Evolutionary conservation across 2,888 invertebrate species (phyloP), one percentile per base, ranked within the genome.

Genomic region (Lycophotia porphyrea): DNA sequence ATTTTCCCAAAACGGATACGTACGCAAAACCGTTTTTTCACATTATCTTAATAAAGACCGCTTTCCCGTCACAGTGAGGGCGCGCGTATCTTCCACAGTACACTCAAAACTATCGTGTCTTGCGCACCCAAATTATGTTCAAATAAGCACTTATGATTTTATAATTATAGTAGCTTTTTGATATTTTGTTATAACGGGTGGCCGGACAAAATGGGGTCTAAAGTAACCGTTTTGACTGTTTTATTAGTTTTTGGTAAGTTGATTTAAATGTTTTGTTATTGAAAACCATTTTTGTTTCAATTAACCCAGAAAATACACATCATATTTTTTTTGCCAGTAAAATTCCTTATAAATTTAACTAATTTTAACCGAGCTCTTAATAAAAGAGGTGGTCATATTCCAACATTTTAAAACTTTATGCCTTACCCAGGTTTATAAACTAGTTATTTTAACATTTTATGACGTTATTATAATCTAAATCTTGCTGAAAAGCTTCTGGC

Each of bases 201-300:
- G 21, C 49, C 13, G n/a, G 21, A 27, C 66, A 86, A 80, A 82
- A 90, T 91, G 88, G 86, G 71, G 77, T 76, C 15, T 49, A 86
- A 85, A 86, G 78, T 84, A 63, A 36, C 11, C 18, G 36, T 86
- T 63, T 55, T 84, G 36, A 72, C 70, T 78, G 67, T 87, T 8
- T 81, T 55, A 64, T 42, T 82, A 63, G 55, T 81, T 24, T 81
- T 89, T 65, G 91, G 90, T 91, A 76, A 90, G 90, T 83, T 71
- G 42, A 67, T 36, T 15, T 27, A 34, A 27, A n/a, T 39, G 24
- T 18, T 7, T 1, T 52, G 13, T n/a, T 52, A 11, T 52, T 11
- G n/a, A 24, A 49, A 52, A n/a, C 9, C 0, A 9, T 36, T 58
- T 27, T 18, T 11, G 3, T 5, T 13, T 21, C 2, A n/a, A 42